These are phyloP conservation scores for Mesorhabditis spiculigera DNA, from an alignment of 2,888 invertebrate species.

Conservation along the genomic window DNA sequence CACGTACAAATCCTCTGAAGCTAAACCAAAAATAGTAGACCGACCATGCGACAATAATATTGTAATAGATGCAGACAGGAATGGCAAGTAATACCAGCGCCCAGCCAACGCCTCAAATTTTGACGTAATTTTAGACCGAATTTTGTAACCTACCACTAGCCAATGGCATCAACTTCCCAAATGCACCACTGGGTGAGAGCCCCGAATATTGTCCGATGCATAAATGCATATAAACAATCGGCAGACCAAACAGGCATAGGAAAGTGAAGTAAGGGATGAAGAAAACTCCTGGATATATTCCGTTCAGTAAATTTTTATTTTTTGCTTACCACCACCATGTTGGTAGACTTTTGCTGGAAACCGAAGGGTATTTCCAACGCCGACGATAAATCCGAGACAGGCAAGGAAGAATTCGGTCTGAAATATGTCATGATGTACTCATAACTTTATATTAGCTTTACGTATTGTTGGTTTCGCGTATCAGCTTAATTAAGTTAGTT, in stretches of 20 bases:
- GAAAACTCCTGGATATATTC: constrained; percentile 35
- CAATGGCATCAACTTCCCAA: constrained; percentile 52
- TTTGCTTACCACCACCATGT: constrained; percentile 35
- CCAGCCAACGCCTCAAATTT: constrained; percentile 53
- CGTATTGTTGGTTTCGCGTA: too few species aligned
- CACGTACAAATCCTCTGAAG: constrained; percentile 30
- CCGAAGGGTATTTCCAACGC: constrained; percentile 52
- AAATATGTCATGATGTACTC: constrained; percentile 1
- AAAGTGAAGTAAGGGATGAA: constrained; percentile 53
- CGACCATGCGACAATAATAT: constrained; percentile 50
- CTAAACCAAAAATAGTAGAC: constrained; percentile 54
- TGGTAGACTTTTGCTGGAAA: constrained; percentile 54
- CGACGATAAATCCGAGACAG: constrained; percentile 55
- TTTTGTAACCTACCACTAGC: constrained; percentile 32
- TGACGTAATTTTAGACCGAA: background rate
- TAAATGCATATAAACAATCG: constrained; percentile 52
- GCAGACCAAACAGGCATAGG: constrained; percentile 52
- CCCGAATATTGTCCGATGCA: constrained; percentile 54
- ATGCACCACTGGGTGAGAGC: constrained; percentile 43
- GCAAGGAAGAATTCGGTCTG: constrained; percentile 54
- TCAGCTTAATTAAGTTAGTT: too few species aligned
- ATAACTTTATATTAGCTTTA: too few species aligned
- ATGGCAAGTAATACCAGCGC: constrained; percentile 52
- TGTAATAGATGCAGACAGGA: constrained; percentile 55
- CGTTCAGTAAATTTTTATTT: background rate